These are phyloP conservation scores for Drosophila jambulina DNA, from an alignment of 1,140 invertebrate genomes.

Conservation along the genomic window DNA sequence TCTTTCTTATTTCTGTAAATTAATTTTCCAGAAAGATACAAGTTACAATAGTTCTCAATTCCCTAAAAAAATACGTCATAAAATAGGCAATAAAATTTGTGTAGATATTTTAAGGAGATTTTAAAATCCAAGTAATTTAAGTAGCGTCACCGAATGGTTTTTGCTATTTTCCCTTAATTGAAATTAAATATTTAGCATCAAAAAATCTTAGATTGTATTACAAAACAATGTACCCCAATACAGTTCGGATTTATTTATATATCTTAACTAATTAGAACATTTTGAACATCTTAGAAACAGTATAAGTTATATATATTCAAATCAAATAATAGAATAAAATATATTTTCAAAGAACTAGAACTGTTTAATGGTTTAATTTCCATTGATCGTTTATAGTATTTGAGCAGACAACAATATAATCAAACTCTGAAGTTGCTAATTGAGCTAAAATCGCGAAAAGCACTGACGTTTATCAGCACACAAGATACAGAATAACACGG, in stretches of 20 bases:
- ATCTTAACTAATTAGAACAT: not conserved
- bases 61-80: too few relatives aligned
- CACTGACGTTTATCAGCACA: not conserved
- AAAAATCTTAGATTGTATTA: not conserved
- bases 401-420: not conserved
- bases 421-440: not conserved
- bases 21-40: too few relatives aligned
- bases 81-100: too few relatives aligned
- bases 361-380: not conserved
- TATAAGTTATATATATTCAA: not conserved
- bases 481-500: not conserved
- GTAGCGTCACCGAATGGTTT: too few relatives aligned
- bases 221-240: rapidly evolving
- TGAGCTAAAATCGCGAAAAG: not conserved
- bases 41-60: too few relatives aligned
- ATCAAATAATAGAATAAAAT: not conserved
- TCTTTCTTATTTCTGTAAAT: too few relatives aligned
- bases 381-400: too few relatives aligned
- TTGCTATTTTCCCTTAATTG: too few relatives aligned
- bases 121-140: too few relatives aligned
- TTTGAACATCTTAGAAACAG: not conserved
- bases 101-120: too few relatives aligned
- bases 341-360: not conserved
- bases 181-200: too few relatives aligned
- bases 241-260: not conserved